A percentile compares a stretch with the other conserved stretches of the same genome.
These are phyloP conservation scores for Callosobruchus maculatus DNA, from an alignment of 2,888 invertebrate genomes.

Conservation along the genomic window DNA sequence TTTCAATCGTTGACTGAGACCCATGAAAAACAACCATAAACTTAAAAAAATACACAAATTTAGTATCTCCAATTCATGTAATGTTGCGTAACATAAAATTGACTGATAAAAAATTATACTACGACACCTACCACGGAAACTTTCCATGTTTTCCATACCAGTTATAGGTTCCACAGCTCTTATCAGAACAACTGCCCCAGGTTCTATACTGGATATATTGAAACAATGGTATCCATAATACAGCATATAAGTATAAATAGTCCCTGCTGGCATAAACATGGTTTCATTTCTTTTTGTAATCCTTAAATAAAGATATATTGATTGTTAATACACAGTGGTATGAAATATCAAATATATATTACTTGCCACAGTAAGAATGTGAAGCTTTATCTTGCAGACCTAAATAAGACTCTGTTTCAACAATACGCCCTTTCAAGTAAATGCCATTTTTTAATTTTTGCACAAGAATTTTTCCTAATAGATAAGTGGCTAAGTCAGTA, in stretches of 20 bases:
- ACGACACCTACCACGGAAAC: constrained; percentile 34
- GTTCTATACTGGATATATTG: constrained; percentile 64
- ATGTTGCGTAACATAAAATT: neutral
- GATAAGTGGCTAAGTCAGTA: constrained; percentile 23
- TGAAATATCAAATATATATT: no score
- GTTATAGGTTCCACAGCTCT: constrained; percentile 64
- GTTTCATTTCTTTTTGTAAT: constrained; percentile 52
- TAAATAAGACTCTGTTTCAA: constrained; percentile 71
- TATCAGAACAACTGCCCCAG: constrained; percentile 65
- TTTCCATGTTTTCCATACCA: constrained; percentile 56
- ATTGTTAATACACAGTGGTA: no score
- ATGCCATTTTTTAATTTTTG: constrained; percentile 53
- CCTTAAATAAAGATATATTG: no score
- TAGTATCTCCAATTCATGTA: no score
- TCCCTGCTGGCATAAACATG: constrained; percentile 71
- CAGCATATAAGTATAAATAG: constrained; percentile 67
- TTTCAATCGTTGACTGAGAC: no score
- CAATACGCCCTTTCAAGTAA: constrained; percentile 60
- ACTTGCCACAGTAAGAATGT: constrained; percentile 53
- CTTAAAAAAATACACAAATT: no score
- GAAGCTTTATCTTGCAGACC: constrained; percentile 66
- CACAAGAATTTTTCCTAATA: constrained; percentile 63
- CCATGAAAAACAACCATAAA: no score
- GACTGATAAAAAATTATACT: neutral
- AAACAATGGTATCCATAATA: constrained; percentile 74